A percentile compares a stretch with the other conserved stretches of the same genome.
These are phyloP conservation scores for Spheniscus humboldti DNA, from an alignment of 2,797 vertebrate genomes.

Conservation along the genomic window DNA sequence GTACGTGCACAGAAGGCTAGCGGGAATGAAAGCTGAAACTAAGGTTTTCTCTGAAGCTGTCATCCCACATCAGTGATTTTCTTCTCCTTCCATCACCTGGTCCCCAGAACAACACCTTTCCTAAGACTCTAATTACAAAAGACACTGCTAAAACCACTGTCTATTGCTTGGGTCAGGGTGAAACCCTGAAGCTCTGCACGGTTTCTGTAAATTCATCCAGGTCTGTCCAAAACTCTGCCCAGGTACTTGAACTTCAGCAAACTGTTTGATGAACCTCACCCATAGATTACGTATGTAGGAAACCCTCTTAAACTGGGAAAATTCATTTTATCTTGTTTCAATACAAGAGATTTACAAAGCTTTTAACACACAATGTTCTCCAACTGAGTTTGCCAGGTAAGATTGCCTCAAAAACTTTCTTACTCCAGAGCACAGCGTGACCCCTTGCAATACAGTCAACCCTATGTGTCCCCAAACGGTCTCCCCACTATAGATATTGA, in stretches of 20 bases:
- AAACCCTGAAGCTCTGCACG: background rate
- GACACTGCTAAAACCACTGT: background rate
- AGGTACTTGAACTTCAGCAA: background rate
- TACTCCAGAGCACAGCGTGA: background rate
- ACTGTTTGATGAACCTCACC: background rate
- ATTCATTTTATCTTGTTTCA: background rate
- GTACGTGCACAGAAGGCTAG: background rate
- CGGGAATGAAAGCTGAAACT: background rate
- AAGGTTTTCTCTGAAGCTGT: background rate
- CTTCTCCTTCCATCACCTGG: background rate
- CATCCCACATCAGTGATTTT: background rate
- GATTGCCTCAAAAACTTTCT: background rate
- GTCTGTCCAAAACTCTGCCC: background rate
- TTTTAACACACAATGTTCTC: background rate
- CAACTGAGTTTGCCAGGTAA: background rate
- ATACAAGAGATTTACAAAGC: background rate
- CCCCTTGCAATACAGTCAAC: background rate
- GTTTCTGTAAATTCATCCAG: background rate
- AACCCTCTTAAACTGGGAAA: background rate
- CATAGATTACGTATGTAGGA: background rate
- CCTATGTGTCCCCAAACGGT: background rate
- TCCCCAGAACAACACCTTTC: background rate
- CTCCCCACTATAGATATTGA: background rate
- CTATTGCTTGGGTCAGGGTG: background rate
- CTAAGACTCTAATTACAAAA: background rate